Conservation (phyloP, 1,140 invertebrate genomes). For the Lordiphosa mommai region DNA sequence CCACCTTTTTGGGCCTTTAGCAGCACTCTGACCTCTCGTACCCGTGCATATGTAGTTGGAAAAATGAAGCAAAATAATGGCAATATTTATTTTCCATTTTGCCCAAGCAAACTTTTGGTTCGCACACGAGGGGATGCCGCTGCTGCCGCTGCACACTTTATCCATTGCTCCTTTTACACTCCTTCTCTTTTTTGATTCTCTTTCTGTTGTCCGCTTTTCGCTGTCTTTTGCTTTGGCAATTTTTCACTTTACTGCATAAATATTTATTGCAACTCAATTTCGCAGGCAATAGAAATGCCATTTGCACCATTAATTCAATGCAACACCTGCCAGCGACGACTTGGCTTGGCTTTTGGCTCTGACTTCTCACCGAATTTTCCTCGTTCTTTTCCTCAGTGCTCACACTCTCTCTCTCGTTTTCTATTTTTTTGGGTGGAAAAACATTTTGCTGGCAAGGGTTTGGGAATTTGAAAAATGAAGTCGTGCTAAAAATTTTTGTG, state of each 20-base stretch:
- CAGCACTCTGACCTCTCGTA: neutral
- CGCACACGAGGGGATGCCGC: slow-evolving; percentile 12
- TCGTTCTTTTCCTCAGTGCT: neutral
- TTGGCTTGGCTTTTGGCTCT: slow-evolving; percentile 56
- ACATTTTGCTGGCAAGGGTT: slow-evolving; percentile 25
- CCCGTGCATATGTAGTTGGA: slow-evolving; percentile 18
- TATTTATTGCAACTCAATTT: slow-evolving; percentile 78
- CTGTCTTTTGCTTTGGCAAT: slow-evolving; percentile 67
- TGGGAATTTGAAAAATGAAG: slow-evolving; percentile 74
- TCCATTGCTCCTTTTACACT: slow-evolving; percentile 3
- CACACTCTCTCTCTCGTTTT: neutral
- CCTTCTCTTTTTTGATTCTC: neutral
- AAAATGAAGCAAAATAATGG: slow-evolving; percentile 59
- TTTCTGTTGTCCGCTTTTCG: too few species aligned
- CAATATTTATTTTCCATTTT: slow-evolving; percentile 69
- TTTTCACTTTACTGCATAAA: slow-evolving; percentile 77
- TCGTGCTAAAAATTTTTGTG: slow-evolving; percentile 64
- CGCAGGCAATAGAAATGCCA: slow-evolving; percentile 75
- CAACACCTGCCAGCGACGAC: slow-evolving; percentile 73
- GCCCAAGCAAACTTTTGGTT: slow-evolving; percentile 49
- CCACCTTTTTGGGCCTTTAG: neutral
- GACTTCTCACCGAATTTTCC: slow-evolving; percentile 42
- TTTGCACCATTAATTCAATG: slow-evolving; percentile 77
- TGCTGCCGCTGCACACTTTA: neutral
- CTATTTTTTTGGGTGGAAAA: slow-evolving; percentile 3